Evolutionary conservation across 2,888 invertebrate species (phyloP), one percentile per base, ranked within the genome.

Genomic region (Mactromeris polynyma): DNA sequence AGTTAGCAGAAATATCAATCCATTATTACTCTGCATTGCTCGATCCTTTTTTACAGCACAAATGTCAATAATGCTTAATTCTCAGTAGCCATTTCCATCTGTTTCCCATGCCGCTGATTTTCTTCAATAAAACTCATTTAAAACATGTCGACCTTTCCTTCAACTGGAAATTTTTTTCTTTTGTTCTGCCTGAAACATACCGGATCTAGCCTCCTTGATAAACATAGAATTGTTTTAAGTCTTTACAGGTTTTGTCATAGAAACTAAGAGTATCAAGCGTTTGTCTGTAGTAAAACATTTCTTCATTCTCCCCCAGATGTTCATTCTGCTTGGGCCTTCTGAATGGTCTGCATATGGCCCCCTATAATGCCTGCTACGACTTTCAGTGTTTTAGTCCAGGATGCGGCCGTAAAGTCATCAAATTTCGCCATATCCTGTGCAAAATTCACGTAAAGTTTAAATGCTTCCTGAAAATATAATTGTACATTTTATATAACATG

Each of bases 391-490:
- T 64, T 80, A 38, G 40, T 21, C 87, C 87, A 87, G 7, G 84
- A 78, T 31, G 46, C 69, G 9, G 26, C 38, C 17, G 81, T 81
- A 64, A 54, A 26, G 4, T 69, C 84, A 81, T 87, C 84, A 36
- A 83, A 42, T 21, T 84, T 51, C 1, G 3, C 36, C 3, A 51
- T 38, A 11, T 84, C 54, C 38, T 84, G n/a, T 26, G 69, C 80
- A 40, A 84, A 87, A 19, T 33, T 54, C 17, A 81, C 19, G 36
- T 83, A 87, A 58, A 87, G 51, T 4, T 31, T 51, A 40, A 87
- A 87, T 19, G 84, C 87, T 21, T 87, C 81, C 87, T 87, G 77
- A 46, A 84, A 87, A 26, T 19, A n/a, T n/a, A n/a, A n/a, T n/a
- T n/a, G n/a, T n/a, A n/a, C n/a, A n/a, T n/a, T n/a, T n/a, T n/a